Conservation (phyloP, 1,140 invertebrate genomes). For the Octopus sinensis region DNA sequence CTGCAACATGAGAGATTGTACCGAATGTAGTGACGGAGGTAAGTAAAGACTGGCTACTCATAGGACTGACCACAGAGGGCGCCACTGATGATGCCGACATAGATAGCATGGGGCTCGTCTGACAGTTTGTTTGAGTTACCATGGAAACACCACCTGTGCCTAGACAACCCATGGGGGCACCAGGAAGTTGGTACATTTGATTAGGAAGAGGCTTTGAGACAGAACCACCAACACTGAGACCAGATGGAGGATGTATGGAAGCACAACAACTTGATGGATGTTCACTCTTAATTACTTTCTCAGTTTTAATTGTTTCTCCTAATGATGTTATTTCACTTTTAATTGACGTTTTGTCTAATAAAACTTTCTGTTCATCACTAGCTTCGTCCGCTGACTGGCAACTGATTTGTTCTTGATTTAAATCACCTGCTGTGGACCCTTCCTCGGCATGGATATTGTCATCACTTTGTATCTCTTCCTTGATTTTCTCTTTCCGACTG, state of each 20-base stretch:
- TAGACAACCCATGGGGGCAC: slow-evolving; percentile 27
- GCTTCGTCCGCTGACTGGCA: neutral
- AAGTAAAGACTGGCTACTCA: slow-evolving; percentile 18
- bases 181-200: slow-evolving; percentile 34
- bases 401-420: neutral
- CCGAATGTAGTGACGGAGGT: slow-evolving; percentile 28
- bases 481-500: neutral
- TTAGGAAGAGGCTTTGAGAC: slow-evolving; percentile 13
- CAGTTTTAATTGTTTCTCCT: neutral
- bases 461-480: neutral
- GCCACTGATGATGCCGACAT: slow-evolving; percentile 7
- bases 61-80: slow-evolving; percentile 1
- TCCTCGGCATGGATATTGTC: slow-evolving; percentile 4
- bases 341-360: slow-evolving; percentile 7
- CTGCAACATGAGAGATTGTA: slow-evolving; percentile 14
- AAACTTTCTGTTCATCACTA: slow-evolving; percentile 4
- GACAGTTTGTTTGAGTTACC: slow-evolving; percentile 25
- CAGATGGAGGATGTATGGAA: neutral
- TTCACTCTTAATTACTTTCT: slow-evolving; percentile 17
- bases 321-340: slow-evolving; percentile 18
- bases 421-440: neutral
- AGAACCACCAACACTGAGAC: neutral
- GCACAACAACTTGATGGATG: slow-evolving; percentile 9
- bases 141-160: slow-evolving; percentile 19
- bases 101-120: slow-evolving; percentile 20